Conservation (phyloP, 1,140 invertebrate species). For the Leptinotarsa defecta region DNA sequence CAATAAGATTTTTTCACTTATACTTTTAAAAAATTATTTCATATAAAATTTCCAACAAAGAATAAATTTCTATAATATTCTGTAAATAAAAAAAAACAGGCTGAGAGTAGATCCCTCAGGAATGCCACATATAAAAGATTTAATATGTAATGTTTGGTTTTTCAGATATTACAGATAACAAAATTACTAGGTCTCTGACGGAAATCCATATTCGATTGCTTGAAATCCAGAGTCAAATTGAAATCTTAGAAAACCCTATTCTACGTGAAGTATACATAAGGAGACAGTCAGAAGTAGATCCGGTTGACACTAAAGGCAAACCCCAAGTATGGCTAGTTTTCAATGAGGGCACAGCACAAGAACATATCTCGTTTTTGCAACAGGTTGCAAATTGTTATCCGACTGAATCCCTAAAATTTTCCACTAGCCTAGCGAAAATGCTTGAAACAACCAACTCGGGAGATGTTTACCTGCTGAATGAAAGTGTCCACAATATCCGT, state of each 20-base stretch:
- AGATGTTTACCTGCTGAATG: conserved; percentile 58
- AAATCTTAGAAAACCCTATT: conserved; percentile 64
- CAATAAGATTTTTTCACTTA: too few species aligned
- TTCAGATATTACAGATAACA: conserved; percentile 49
- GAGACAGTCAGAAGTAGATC: conserved; percentile 42
- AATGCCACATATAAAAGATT: neutral
- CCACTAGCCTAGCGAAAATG: conserved; percentile 56
- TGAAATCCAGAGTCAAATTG: conserved; percentile 66
- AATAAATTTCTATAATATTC: too few species aligned
- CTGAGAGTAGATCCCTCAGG: too few species aligned
- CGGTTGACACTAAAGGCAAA: conserved; percentile 30
- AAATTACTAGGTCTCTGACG: conserved; percentile 58
- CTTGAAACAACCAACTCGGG: conserved; percentile 56
- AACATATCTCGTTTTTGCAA: conserved; percentile 58
- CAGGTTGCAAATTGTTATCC: conserved; percentile 55
- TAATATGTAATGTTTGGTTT: conserved; percentile 18
- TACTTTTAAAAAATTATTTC: too few species aligned
- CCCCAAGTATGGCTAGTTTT: conserved; percentile 60
- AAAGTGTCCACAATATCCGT: conserved; percentile 56
- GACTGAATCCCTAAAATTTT: conserved; percentile 55
- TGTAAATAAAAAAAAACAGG: too few species aligned
- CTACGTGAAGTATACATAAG: conserved; percentile 56
- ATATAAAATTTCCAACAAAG: too few species aligned
- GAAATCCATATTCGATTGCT: conserved; percentile 63
- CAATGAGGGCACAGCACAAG: conserved; percentile 56